A percentile compares a stretch with the other conserved stretches of the same genome.
Evolutionary conservation across 2,113 vertebrate species (phyloP).

Genomic region (Elachura formosa): DNA sequence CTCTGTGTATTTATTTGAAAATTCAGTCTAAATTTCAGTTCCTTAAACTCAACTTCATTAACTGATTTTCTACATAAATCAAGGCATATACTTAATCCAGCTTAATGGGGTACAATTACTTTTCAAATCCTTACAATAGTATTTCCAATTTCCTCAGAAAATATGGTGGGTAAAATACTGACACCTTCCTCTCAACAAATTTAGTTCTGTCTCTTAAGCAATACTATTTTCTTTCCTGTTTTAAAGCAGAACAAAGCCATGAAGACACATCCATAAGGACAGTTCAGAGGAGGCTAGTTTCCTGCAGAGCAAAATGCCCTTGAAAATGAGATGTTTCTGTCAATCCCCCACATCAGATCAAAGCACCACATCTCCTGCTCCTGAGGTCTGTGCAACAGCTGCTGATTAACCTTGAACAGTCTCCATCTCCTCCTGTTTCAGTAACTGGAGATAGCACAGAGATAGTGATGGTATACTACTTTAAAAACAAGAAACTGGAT

Average conservation of each 20-base stretch:
- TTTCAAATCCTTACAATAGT: neutral
- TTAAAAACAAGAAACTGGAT: neutral
- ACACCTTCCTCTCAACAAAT: neutral
- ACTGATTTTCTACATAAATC: neutral
- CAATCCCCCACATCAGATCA: constrained; percentile 34
- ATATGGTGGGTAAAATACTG: neutral
- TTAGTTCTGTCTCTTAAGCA: neutral
- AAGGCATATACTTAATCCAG: neutral
- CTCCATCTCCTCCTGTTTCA: constrained; percentile 44
- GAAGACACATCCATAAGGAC: neutral
- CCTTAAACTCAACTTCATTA: neutral
- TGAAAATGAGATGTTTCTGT: constrained; percentile 3
- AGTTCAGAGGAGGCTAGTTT: neutral
- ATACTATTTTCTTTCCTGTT: neutral
- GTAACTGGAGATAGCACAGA: neutral
- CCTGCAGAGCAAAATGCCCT: constrained; percentile 20
- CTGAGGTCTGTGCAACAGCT: constrained; percentile 12
- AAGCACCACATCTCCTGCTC: constrained; percentile 1
- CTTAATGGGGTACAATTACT: neutral
- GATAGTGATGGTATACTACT: neutral
- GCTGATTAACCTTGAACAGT: constrained; percentile 50
- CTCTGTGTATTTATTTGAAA: neutral
- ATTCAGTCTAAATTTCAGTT: neutral
- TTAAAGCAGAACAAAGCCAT: neutral
- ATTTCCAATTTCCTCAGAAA: neutral